Base-by-base conservation (phyloP, 2,888 invertebrate species). In the Strigamia maritima region DNA sequence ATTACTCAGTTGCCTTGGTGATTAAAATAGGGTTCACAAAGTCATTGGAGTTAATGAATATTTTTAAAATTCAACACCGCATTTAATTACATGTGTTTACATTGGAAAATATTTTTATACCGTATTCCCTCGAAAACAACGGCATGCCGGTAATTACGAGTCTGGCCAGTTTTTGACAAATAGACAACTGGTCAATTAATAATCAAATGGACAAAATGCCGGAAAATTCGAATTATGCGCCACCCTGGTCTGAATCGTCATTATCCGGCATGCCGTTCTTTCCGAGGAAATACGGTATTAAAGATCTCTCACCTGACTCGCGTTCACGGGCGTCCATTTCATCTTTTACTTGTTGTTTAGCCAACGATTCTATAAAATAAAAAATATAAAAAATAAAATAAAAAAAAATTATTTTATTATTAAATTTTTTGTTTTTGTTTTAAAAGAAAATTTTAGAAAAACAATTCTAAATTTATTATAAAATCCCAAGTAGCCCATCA, bases 301-400 rank as follows among this genome's bases (percentile, higher is more conserved):
- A 8, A n/a, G 60, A 10, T 24, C 60, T n/a, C 60, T 65, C 65
- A 65, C 65, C 65, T 65, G 65, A 65, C 65, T 65, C 65, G 65
- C 6, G 16, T 65, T 65, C 65, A 16, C 2, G 10, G 65, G 16
- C 24, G 14, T 65, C 26, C 65, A 26, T 2, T 26, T 65, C 65
- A 65, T 6, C 24, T 1, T 26, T 16, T 4, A 10, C 3, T 12
- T 65, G 65, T 19, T 44, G 2, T 19, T 65, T 26, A 24, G 26
- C 28, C 65, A 65, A 14, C 26, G n/a, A n/a, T n/a, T 65, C 65
- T 26, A 24, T 26, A 65, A 65, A 65, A 26, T 7, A 65, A 65
- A 26, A 24, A 65, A 26, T 60, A 60, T 22, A 60, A 60, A 49
- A 12, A 40, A 10, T 40, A 10, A 22, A 24, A 60, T 12, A 65